Evolutionary conservation across 1,140 invertebrate species (phyloP).

Genomic region (Drosophila seguyi): DNA sequence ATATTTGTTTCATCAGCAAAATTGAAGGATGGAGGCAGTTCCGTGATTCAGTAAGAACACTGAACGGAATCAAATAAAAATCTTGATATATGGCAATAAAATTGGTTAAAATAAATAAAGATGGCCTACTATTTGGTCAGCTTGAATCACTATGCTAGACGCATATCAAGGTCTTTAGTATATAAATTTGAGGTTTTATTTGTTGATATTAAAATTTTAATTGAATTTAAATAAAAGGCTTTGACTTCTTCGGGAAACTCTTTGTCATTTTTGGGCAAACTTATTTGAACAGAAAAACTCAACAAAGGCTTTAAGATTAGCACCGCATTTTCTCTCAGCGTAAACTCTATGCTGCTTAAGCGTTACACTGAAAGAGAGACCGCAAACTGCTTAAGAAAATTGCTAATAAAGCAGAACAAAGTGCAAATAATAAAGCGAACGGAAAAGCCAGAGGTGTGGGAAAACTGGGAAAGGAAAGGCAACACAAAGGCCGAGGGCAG

Average conservation of each 20-base stretch:
- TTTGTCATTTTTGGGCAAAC: not conserved
- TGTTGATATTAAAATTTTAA: constrained; percentile 3
- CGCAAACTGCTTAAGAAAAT: constrained; percentile 59
- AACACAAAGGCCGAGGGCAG: constrained; percentile 51
- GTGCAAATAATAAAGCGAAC: constrained; percentile 23
- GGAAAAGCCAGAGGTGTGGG: not conserved
- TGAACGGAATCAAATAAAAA: not conserved
- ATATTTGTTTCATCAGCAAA: constrained; percentile 45
- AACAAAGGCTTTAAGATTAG: not conserved
- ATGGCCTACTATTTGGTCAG: not conserved
- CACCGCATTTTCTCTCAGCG: not conserved
- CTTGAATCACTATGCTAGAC: too few species aligned
- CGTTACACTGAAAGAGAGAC: constrained; percentile 38
- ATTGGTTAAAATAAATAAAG: not conserved
- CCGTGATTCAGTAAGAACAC: not conserved
- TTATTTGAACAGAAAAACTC: too few species aligned
- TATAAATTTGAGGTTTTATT: not conserved
- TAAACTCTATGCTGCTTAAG: constrained; percentile 37
- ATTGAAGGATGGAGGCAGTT: constrained; percentile 26
- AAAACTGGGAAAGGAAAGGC: not conserved
- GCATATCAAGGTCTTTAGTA: not conserved
- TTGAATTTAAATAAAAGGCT: not conserved
- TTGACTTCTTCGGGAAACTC: not conserved
- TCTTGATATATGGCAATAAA: not conserved
- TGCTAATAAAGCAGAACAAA: constrained; percentile 72